Conservation (phyloP, 2,113 vertebrate genomes). For the Nerophis lumbriciformis region DNA sequence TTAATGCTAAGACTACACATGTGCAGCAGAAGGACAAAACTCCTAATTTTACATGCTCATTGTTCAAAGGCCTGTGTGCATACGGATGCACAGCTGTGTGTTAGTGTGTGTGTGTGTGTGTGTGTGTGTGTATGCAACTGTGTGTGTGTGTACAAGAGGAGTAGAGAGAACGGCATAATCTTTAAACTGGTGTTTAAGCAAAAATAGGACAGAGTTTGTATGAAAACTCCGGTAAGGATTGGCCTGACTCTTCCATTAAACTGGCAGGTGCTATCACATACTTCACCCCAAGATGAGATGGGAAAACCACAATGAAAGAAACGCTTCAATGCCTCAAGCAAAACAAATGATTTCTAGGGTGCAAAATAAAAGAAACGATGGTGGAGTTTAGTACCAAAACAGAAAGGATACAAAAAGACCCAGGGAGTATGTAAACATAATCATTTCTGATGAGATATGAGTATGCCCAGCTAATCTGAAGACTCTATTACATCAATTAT, state of each 20-base stretch:
- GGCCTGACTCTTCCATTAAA: constrained; percentile 48
- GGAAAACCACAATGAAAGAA: constrained; percentile 61
- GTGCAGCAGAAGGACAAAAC: constrained; percentile 44
- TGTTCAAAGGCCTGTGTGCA: constrained; percentile 38
- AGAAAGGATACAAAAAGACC: constrained; percentile 35
- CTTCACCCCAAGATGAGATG: constrained; percentile 45
- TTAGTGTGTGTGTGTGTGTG: constrained; percentile 6
- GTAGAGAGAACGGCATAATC: too few relatives aligned
- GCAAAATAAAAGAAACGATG: constrained; percentile 31
- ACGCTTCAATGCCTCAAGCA: constrained; percentile 60
- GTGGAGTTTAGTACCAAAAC: constrained; percentile 31
- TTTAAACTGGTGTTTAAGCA: too few relatives aligned
- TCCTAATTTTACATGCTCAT: constrained; percentile 38
- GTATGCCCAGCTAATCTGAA: constrained; percentile 33
- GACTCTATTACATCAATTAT: constrained; percentile 27
- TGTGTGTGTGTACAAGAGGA: constrained; percentile 9
- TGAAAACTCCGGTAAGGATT: background rate
- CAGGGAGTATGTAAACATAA: constrained; percentile 22
- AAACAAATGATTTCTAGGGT: constrained; percentile 62
- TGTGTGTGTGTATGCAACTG: constrained; percentile 8
- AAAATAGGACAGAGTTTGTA: background rate
- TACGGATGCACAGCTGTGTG: constrained; percentile 1
- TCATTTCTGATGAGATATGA: constrained; percentile 32
- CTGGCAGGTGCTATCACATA: constrained; percentile 55
- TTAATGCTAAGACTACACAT: constrained; percentile 51